Evolutionary conservation across 2,113 vertebrate genomes (phyloP).

Genomic region (Tachysurus fulvidraco): DNA sequence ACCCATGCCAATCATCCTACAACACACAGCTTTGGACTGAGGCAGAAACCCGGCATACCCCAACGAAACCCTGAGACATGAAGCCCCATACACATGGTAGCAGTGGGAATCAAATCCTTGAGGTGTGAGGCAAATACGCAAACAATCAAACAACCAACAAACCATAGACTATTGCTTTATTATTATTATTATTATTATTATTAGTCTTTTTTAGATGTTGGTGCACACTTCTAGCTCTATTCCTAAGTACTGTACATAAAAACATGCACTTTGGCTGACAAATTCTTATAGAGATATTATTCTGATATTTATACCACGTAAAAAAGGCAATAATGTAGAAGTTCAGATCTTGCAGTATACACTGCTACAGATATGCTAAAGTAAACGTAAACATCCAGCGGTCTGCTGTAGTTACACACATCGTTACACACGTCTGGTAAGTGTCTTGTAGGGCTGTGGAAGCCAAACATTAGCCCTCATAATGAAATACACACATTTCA

Average conservation of each 20-base stretch:
- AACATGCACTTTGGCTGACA: background rate
- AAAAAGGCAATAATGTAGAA: background rate
- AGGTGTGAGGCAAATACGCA: too few species aligned
- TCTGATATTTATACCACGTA: background rate
- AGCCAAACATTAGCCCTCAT: constrained; percentile 34
- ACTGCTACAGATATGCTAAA: background rate
- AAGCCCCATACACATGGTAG: too few species aligned
- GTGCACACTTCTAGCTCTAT: background rate
- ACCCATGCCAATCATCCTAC: too few species aligned
- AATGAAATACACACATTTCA: constrained; percentile 53
- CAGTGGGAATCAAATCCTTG: too few species aligned
- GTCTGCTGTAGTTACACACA: constrained; percentile 5
- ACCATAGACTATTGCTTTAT: too few species aligned
- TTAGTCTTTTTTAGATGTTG: background rate
- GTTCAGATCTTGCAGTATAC: background rate
- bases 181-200: background rate
- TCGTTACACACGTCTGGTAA: background rate
- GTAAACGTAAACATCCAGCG: background rate
- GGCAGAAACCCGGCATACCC: too few species aligned
- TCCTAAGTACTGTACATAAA: background rate
- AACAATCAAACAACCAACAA: too few species aligned
- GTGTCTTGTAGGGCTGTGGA: constrained; percentile 5
- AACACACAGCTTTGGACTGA: too few species aligned
- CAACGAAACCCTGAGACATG: too few species aligned
- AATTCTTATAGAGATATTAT: background rate